A percentile compares a stretch with the other conserved stretches of the same genome.
These are phyloP conservation scores for Tachypleus tridentatus DNA, from an alignment of 1,140 invertebrate genomes.

Conservation along the genomic window DNA sequence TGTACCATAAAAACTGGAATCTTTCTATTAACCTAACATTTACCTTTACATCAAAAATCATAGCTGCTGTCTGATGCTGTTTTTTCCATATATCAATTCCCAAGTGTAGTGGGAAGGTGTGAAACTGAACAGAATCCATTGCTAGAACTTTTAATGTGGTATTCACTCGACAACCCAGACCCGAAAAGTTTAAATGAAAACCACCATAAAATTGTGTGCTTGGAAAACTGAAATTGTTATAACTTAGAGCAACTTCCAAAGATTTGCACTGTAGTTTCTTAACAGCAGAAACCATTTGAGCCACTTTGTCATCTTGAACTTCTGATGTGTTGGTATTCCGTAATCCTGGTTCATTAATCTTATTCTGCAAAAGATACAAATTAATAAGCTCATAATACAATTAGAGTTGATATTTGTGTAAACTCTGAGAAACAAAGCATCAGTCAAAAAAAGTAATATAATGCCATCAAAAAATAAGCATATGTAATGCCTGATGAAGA, in stretches of 20 bases:
- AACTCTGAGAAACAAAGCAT: too few relatives aligned
- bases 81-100: slow-evolving; percentile 37
- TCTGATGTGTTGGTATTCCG: neutral
- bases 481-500: too few relatives aligned
- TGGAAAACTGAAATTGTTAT: slow-evolving; percentile 24
- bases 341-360: too few relatives aligned
- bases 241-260: slow-evolving; percentile 21
- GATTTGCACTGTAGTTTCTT: slow-evolving; percentile 16
- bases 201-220: slow-evolving; percentile 9
- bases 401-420: too few relatives aligned
- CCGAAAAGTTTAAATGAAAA: slow-evolving; percentile 27
- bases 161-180: slow-evolving; percentile 47
- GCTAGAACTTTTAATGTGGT: slow-evolving; percentile 52
- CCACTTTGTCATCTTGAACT: neutral
- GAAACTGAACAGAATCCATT: slow-evolving; percentile 53
- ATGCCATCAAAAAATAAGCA: too few relatives aligned
- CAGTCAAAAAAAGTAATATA: too few relatives aligned
- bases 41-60: slow-evolving; percentile 60
- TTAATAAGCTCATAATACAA: too few relatives aligned
- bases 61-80: slow-evolving; percentile 49
- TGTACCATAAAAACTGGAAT: too few relatives aligned
- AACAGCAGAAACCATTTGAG: neutral
- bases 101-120: slow-evolving; percentile 55
- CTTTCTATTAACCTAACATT: slow-evolving; percentile 17
- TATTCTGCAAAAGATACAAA: too few relatives aligned